Evolutionary conservation across 2,113 vertebrate species (phyloP).

Genomic region (Pardalotus punctatus): DNA sequence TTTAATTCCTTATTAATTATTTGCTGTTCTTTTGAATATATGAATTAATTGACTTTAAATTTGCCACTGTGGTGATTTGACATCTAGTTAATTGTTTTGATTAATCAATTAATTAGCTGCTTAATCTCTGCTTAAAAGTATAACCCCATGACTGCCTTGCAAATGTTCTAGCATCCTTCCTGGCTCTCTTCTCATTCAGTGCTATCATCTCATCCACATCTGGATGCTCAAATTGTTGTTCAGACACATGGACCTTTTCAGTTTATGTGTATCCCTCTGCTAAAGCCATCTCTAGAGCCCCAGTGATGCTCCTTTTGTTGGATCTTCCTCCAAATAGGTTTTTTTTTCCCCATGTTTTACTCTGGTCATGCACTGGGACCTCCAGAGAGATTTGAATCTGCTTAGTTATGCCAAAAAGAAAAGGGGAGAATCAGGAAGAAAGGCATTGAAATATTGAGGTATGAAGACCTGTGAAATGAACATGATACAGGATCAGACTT

Average conservation of each 20-base stretch:
- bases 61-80: conserved; percentile 45
- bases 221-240: neutral
- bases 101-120: conserved; percentile 63
- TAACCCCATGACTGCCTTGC: conserved; percentile 34
- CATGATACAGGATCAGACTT: neutral
- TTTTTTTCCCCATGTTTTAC: neutral
- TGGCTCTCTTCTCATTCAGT: neutral
- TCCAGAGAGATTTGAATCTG: neutral
- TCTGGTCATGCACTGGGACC: neutral
- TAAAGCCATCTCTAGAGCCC: neutral
- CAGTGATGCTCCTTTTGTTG: neutral
- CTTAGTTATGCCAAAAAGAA: neutral
- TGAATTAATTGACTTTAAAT: conserved; percentile 62
- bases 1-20: conserved; percentile 62
- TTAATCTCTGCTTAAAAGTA: conserved; percentile 48
- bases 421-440: neutral
- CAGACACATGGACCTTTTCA: neutral
- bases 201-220: neutral
- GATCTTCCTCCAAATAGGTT: neutral
- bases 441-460: neutral
- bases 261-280: neutral
- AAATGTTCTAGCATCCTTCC: neutral
- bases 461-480: neutral
- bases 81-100: conserved; percentile 57
- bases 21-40: conserved; percentile 62